Evolutionary conservation across 2,797 vertebrate genomes (phyloP).

Genomic region (Zenarchopterus dispar): DNA sequence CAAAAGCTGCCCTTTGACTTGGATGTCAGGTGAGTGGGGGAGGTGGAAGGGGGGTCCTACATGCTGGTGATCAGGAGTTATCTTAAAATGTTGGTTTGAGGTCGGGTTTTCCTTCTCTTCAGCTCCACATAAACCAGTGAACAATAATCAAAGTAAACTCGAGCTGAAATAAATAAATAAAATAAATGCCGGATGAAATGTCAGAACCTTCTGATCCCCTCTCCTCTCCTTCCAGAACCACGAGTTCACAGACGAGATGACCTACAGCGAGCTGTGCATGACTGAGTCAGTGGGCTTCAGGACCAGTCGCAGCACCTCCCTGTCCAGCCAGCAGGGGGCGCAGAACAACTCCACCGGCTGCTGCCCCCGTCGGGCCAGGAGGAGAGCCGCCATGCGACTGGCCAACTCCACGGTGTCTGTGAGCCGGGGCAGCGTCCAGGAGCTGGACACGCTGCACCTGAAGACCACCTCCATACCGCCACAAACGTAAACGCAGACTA

Average conservation of each 20-base stretch:
- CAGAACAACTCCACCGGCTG: constrained; percentile 82
- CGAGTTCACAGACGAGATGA: constrained; percentile 76
- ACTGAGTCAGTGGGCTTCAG: constrained; percentile 86
- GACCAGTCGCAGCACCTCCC: constrained; percentile 90
- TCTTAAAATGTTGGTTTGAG: too few relatives aligned
- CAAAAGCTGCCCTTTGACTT: too few relatives aligned
- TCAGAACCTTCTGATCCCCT: too few relatives aligned
- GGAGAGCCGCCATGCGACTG: constrained; percentile 88
- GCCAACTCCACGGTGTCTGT: constrained; percentile 91
- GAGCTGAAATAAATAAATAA: too few relatives aligned
- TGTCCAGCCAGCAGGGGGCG: constrained; percentile 88
- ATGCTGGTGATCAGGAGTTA: too few relatives aligned
- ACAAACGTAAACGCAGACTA: constrained; percentile 53
- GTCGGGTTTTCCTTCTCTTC: too few relatives aligned
- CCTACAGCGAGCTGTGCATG: constrained; percentile 86
- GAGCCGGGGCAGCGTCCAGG: constrained; percentile 90
- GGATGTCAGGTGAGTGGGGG: too few relatives aligned
- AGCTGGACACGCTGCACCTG: constrained; percentile 87
- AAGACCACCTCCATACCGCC: constrained; percentile 71
- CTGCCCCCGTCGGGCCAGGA: constrained; percentile 86
- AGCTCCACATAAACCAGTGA: too few relatives aligned
- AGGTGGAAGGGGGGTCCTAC: too few relatives aligned
- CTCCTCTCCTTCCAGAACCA: constrained; percentile 59
- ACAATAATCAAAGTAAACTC: too few relatives aligned
- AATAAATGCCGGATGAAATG: too few relatives aligned